Evolutionary conservation across 2,797 vertebrate genomes (phyloP).

Genomic region (Triplophysa bombifrons): DNA sequence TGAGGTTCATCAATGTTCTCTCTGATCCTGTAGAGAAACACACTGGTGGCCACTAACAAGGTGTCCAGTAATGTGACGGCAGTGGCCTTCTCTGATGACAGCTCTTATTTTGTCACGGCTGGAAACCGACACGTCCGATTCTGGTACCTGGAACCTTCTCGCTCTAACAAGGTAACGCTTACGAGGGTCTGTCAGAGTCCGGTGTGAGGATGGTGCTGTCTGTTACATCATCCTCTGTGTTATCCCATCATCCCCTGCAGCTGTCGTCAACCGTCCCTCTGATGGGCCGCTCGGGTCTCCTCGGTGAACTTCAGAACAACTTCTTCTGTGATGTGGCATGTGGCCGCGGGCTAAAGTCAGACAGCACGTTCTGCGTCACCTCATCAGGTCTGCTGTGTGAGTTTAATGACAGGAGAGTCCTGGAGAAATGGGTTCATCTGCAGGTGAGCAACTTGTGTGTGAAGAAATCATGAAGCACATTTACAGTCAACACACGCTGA

Average conservation of each 20-base stretch:
- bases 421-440: conserved; percentile 95
- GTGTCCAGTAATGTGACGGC: conserved; percentile 94
- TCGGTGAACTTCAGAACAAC: conserved; percentile 92
- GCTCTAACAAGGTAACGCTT: not conserved
- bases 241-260: conserved; percentile 65
- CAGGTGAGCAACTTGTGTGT: conserved; percentile 68
- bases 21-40: conserved; percentile 81
- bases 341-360: conserved; percentile 83
- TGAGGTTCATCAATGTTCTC: not conserved
- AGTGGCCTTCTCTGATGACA: conserved; percentile 93
- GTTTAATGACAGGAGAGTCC: conserved; percentile 87
- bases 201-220: too few species aligned
- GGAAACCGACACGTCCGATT: conserved; percentile 1
- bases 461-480: too few species aligned
- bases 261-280: conserved; percentile 87
- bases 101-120: conserved; percentile 66
- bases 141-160: conserved; percentile 7
- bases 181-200: not conserved
- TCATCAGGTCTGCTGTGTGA: conserved; percentile 91
- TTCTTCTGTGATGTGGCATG: conserved; percentile 92
- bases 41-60: conserved; percentile 90
- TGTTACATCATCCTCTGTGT: not conserved
- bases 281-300: conserved; percentile 89
- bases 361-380: conserved; percentile 92
- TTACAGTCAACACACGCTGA: too few species aligned